Evolutionary conservation across 2,113 vertebrate species (phyloP).

Genomic region (Psephotus haematonotus): DNA sequence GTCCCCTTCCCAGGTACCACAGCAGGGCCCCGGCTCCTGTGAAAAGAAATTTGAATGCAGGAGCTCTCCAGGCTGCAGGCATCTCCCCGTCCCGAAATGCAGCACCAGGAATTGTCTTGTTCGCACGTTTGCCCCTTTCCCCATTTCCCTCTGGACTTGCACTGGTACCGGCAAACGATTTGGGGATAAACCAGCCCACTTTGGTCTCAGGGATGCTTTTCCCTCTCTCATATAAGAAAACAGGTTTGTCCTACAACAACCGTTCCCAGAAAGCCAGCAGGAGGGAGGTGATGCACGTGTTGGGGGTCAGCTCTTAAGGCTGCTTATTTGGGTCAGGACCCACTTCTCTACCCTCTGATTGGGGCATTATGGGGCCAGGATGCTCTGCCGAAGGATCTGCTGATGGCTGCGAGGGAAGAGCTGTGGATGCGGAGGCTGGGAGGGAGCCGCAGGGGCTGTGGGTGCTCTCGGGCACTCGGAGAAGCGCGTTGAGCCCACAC

Average conservation of each 20-base stretch:
- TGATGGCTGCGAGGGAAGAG: not conserved
- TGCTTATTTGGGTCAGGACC: not conserved
- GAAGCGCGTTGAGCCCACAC: not conserved
- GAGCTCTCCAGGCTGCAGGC: not conserved
- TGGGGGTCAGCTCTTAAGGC: not conserved
- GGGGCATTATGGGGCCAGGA: fast-evolving
- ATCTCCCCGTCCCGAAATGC: not conserved
- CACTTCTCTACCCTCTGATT: not conserved
- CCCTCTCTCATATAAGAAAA: not conserved
- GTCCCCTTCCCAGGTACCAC: not conserved
- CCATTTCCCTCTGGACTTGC: not conserved
- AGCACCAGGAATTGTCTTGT: not conserved
- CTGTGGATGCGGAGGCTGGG: not conserved
- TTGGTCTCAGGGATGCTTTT: not conserved
- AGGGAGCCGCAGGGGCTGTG: not conserved
- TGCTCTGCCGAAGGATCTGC: fast-evolving
- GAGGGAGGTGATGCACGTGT: fast-evolving
- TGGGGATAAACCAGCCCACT: fast-evolving
- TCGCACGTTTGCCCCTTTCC: not conserved
- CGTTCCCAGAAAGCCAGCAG: not conserved
- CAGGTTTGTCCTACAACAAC: not conserved
- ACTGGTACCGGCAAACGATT: fast-evolving
- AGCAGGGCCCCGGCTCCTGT: not conserved
- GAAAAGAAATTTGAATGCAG: not conserved
- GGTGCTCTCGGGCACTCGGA: fast-evolving